Conservation (phyloP, 92 coral and sea anemone genomes). For the Micromussa lordhowensis region DNA sequence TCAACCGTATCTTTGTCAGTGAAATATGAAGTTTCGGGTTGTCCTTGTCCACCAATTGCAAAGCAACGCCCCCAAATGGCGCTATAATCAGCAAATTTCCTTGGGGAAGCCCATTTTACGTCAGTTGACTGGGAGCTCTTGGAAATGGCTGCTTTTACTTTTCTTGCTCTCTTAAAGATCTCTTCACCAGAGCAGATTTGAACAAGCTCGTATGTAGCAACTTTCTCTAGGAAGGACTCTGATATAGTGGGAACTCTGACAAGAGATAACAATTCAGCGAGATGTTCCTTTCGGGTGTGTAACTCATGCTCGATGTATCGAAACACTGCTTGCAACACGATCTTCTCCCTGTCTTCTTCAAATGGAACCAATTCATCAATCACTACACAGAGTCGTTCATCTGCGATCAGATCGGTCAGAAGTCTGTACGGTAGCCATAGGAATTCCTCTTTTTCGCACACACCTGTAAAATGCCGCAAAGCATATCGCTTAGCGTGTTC, state of each 20-base stretch:
- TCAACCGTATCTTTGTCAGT: conserved; percentile 33
- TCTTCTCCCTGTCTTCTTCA: conserved; percentile 67
- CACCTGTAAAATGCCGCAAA: conserved; percentile 58
- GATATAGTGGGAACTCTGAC: conserved; percentile 71
- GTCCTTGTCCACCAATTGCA: conserved; percentile 64
- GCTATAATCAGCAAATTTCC: conserved; percentile 64
- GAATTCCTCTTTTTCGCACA: conserved; percentile 63
- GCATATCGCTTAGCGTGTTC: conserved; percentile 35
- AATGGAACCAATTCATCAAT: conserved; percentile 68
- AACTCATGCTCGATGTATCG: conserved; percentile 65
- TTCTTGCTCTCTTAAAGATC: not conserved
- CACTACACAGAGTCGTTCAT: conserved; percentile 63
- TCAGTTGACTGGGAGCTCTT: not conserved
- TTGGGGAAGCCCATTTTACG: conserved; percentile 56
- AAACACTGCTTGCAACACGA: conserved; percentile 69
- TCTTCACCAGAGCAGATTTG: not conserved
- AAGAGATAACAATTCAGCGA: conserved; percentile 61
- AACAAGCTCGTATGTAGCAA: not conserved
- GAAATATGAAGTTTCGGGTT: conserved; percentile 31
- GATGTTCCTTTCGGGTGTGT: conserved; percentile 25
- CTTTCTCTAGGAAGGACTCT: conserved; percentile 52
- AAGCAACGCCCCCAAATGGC: conserved; percentile 57
- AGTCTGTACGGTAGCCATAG: conserved; percentile 51
- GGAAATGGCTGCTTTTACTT: not conserved
- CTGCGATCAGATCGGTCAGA: conserved; percentile 59